A percentile compares a stretch with the other conserved stretches of the same genome.
Conservation (phyloP, 2,888 invertebrate species). For the Plutella xylostella region DNA sequence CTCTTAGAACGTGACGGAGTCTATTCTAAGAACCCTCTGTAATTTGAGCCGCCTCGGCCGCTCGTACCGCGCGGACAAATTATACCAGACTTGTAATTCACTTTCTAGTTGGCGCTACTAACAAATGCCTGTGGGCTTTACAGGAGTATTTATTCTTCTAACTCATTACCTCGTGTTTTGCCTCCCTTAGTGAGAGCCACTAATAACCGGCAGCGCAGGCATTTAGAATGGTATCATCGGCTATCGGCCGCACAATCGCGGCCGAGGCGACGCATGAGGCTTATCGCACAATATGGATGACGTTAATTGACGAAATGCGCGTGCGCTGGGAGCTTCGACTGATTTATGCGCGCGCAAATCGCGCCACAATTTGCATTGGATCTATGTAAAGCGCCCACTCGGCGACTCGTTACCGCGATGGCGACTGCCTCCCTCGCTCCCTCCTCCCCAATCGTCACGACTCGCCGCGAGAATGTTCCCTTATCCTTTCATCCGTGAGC, state of each 20-base stretch:
- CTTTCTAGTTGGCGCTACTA: slow-evolving; percentile 40
- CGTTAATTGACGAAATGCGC: slow-evolving; percentile 52
- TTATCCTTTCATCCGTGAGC: slow-evolving; percentile 16
- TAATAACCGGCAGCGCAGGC: slow-evolving; percentile 16
- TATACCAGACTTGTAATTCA: slow-evolving; percentile 38
- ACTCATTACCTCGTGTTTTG: slow-evolving; percentile 11
- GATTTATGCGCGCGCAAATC: slow-evolving; percentile 49
- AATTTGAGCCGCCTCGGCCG: slow-evolving; percentile 32
- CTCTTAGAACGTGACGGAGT: slow-evolving; percentile 23
- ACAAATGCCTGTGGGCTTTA: slow-evolving; percentile 24
- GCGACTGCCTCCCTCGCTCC: slow-evolving; percentile 29
- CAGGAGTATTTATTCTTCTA: slow-evolving; percentile 24
- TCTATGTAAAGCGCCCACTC: slow-evolving; percentile 52
- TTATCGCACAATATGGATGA: slow-evolving; percentile 39
- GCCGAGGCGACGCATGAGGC: no score
- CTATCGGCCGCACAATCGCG: no score
- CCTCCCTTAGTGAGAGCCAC: slow-evolving; percentile 4
- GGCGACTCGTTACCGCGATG: slow-evolving; percentile 43
- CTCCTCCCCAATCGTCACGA: slow-evolving; percentile 41
- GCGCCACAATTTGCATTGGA: slow-evolving; percentile 55
- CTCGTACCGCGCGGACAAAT: slow-evolving; percentile 34
- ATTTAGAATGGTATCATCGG: neutral
- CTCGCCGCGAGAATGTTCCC: slow-evolving; percentile 29
- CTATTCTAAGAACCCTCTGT: slow-evolving; percentile 33
- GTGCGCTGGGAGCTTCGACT: slow-evolving; percentile 23